Conservation (phyloP, 2,888 invertebrate species). For the Ceratothoa steindachneri region DNA sequence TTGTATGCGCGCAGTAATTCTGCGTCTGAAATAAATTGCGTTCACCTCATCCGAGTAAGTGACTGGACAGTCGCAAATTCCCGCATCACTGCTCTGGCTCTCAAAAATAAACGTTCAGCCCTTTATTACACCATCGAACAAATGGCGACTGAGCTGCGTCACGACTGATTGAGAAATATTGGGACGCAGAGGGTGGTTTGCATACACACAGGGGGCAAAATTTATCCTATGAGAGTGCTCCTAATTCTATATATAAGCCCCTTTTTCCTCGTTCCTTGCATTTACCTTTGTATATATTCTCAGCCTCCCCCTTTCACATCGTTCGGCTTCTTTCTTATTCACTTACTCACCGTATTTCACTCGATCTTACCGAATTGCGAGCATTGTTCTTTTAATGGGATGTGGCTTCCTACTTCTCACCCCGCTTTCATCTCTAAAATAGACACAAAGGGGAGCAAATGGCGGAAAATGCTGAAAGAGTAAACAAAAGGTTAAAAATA, state of each 20-base stretch:
- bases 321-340: conserved; percentile 1
- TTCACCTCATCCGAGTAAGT: conserved; percentile 13
- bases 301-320: background rate
- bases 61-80: conserved; percentile 10
- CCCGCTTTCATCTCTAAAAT: background rate
- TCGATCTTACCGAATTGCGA: conserved; percentile 1
- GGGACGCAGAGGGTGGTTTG: conserved; percentile 12
- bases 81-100: conserved; percentile 10
- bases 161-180: conserved; percentile 11
- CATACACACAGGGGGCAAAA: conserved; percentile 10
- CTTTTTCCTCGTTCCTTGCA: conserved; percentile 1
- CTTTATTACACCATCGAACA: conserved; percentile 13
- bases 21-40: conserved; percentile 1
- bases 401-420: background rate
- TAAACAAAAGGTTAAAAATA: conserved; percentile 15
- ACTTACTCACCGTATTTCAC: conserved; percentile 1
- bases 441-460: conserved; percentile 9
- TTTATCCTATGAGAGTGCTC: background rate
- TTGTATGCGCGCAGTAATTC: conserved; percentile 2
- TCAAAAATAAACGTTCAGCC: conserved; percentile 11
- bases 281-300: conserved; percentile 4
- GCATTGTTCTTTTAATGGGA: background rate
- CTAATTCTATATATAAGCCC: conserved; percentile 8
- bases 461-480: conserved; percentile 2
- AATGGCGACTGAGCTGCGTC: conserved; percentile 9